Evolutionary conservation across 1,140 invertebrate species (phyloP).

Genomic region (Brachionus paranguensis): DNA sequence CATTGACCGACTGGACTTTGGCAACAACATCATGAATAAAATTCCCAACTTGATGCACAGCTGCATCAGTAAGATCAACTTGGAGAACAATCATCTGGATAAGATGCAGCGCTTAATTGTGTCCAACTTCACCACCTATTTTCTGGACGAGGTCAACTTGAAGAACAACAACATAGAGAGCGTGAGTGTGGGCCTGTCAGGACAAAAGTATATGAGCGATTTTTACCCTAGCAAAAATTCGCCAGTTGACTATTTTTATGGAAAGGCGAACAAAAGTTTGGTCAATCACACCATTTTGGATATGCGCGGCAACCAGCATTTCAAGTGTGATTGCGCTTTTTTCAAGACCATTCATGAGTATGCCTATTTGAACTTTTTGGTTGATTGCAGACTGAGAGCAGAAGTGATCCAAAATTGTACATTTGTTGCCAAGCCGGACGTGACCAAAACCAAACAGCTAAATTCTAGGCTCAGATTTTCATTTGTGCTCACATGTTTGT

Average conservation of each 20-base stretch:
- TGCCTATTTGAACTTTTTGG: not conserved
- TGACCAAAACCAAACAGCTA: not conserved
- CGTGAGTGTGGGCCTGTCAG: not conserved
- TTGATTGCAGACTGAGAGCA: not conserved
- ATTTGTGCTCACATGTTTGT: not conserved
- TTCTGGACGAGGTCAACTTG: not conserved
- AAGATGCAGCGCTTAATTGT: not conserved
- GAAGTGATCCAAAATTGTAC: not conserved
- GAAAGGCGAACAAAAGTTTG: not conserved
- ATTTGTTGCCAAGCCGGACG: not conserved
- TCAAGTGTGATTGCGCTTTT: slow-evolving; percentile 27
- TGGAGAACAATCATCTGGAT: not conserved
- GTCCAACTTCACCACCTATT: slow-evolving; percentile 1
- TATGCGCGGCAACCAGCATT: not conserved
- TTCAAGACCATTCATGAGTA: not conserved
- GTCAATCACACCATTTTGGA: slow-evolving; percentile 5
- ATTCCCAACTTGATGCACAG: slow-evolving; percentile 14
- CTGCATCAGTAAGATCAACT: not conserved
- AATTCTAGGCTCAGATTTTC: not conserved
- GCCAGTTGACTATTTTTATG: not conserved
- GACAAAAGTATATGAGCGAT: slow-evolving; percentile 29
- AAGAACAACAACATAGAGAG: not conserved
- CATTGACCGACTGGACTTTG: not conserved
- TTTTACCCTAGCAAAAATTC: not conserved
- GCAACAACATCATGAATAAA: not conserved